Evolutionary conservation across 1,140 invertebrate genomes (phyloP), one percentile per base, ranked within the genome.

Genomic region (Adelges cooleyi): DNA sequence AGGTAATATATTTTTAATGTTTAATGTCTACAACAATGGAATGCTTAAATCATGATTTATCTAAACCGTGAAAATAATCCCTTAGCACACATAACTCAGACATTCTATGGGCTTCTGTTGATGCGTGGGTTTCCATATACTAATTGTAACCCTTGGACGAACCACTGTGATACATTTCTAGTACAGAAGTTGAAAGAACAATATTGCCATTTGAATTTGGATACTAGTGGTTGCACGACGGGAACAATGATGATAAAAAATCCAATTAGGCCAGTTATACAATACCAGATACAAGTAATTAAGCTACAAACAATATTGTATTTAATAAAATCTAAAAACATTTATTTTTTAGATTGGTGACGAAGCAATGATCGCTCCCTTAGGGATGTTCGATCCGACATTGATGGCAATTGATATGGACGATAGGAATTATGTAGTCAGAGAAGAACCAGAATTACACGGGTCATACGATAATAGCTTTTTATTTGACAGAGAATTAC

Each of bases 81-180:
- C n/a, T n/a, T n/a, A n/a, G n/a, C 51, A 13, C 70, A 72, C 42
- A 71, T 72, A 27, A 70, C 71, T 1, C 71, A 71, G 36, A 56
- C 67, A 20, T 67, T 70, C 38, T 85, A 85, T 62, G 92, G 89
- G 84, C 77, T 96, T 50, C 76, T 95, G 23, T 84, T 87, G 69
- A 91, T 91, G 72, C 87, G 86, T 72, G 87, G 87, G 1, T 94
- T 95, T 74, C 92, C 91, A 0, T 92, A 92, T 68, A 86, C 86
- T 72, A 80, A 82, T 48, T 88, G 89, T 72, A 82, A 84, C 70
- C 81, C 84, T 67, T 48, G 33, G 3, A 77, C 77, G 36, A 83
- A 84, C 70, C 82, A 82, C 66, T 75, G 83, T 67, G 86, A 90
- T 75, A 84, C 85, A 0, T 78, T 84, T 65, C 76, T 95, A 5